A percentile compares a stretch with the other conserved stretches of the same genome.
Evolutionary conservation across 2,113 vertebrate genomes (phyloP).

Genomic region (Salvelinus alpinus): DNA sequence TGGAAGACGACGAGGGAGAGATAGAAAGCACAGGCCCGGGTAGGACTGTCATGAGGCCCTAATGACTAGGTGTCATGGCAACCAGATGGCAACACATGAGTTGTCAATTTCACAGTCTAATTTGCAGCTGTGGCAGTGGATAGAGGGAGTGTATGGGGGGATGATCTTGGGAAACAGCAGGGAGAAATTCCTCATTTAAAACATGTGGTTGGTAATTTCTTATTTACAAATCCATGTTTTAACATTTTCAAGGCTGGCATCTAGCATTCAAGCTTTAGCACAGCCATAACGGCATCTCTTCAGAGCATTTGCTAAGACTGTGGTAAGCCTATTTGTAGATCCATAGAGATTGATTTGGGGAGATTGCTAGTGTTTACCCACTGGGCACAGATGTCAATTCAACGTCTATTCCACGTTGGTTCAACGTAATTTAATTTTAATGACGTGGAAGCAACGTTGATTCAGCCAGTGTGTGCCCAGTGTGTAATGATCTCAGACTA

Average conservation of each 20-base stretch:
- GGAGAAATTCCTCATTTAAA: slow-evolving; percentile 28
- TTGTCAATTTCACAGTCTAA: slow-evolving; percentile 74
- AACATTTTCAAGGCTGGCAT: neutral
- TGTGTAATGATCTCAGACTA: neutral
- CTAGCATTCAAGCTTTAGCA: neutral
- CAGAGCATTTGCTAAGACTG: neutral
- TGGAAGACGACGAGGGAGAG: slow-evolving; percentile 19
- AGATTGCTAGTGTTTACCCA: neutral
- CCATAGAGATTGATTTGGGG: neutral
- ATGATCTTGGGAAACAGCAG: slow-evolving; percentile 29
- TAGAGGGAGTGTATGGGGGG: slow-evolving; percentile 13
- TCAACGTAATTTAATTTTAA: too few species aligned
- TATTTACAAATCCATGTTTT: neutral
- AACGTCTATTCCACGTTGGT: too few species aligned
- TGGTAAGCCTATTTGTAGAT: neutral
- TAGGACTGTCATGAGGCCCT: slow-evolving; percentile 41
- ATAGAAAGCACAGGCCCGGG: slow-evolving; percentile 36
- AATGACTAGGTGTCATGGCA: slow-evolving; percentile 71
- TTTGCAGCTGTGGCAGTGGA: slow-evolving; percentile 63
- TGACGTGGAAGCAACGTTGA: too few species aligned
- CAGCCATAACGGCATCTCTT: neutral
- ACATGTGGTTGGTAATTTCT: neutral
- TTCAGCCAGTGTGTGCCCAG: too few species aligned
- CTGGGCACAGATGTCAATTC: too few species aligned
- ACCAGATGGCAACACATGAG: slow-evolving; percentile 66